Conservation (phyloP, 92 coral and sea anemone genomes). For the Palythoa grandiflora region DNA sequence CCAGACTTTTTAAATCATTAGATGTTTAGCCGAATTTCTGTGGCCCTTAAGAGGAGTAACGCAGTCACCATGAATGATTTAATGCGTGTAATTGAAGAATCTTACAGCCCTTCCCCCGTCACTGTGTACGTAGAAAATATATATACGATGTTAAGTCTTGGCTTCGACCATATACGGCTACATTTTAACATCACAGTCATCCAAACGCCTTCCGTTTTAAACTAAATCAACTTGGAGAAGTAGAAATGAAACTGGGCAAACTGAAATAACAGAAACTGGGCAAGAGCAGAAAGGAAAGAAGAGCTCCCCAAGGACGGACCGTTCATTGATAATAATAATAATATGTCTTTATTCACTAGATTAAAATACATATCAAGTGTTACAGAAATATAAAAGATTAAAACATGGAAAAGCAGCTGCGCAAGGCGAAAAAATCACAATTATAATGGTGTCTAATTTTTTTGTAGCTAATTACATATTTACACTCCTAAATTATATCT, state of each 20-base stretch:
- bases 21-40: slow-evolving; percentile 68
- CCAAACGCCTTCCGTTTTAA: slow-evolving; percentile 68
- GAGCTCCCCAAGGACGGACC: slow-evolving; percentile 57
- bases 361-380: too few relatives aligned
- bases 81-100: slow-evolving; percentile 34
- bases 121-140: slow-evolving; percentile 52
- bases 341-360: too few relatives aligned
- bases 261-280: slow-evolving; percentile 61
- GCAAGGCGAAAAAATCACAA: too few relatives aligned
- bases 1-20: neutral
- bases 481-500: too few relatives aligned
- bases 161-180: slow-evolving; percentile 54
- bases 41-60: slow-evolving; percentile 23
- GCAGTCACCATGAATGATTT: slow-evolving; percentile 47
- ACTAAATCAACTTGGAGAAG: slow-evolving; percentile 51
- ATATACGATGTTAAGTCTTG: slow-evolving; percentile 61
- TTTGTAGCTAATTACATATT: too few relatives aligned
- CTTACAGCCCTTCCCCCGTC: slow-evolving; percentile 47
- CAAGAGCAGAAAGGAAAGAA: slow-evolving; percentile 56
- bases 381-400: too few relatives aligned
- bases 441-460: too few relatives aligned
- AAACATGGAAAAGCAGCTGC: too few relatives aligned
- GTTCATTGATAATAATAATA: too few relatives aligned
- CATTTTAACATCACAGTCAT: slow-evolving; percentile 54
- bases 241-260: slow-evolving; percentile 20